Conservation (phyloP, 2,113 vertebrate species). For the Cichladusa arquata region DNA sequence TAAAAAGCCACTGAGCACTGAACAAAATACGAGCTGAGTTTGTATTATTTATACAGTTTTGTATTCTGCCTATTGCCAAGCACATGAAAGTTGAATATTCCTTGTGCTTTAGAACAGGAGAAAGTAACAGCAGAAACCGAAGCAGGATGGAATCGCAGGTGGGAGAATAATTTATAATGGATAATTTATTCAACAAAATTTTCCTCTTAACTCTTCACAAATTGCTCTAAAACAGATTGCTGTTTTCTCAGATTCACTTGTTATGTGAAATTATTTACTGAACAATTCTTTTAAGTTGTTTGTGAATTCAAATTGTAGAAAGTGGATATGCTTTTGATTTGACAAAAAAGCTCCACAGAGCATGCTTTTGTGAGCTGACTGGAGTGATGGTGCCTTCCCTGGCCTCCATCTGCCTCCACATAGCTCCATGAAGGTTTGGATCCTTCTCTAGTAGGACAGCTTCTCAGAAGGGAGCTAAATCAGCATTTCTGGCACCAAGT, state of each 20-base stretch:
- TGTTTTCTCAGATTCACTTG: slow-evolving; percentile 60
- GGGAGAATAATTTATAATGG: slow-evolving; percentile 57
- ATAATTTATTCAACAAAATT: slow-evolving; percentile 65
- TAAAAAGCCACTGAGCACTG: slow-evolving; percentile 1
- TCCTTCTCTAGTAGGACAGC: not conserved
- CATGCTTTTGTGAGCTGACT: not conserved
- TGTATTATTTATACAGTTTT: slow-evolving; percentile 65
- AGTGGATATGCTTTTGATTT: slow-evolving; percentile 5
- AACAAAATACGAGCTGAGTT: slow-evolving; percentile 22
- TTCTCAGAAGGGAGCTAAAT: not conserved
- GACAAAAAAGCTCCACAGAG: not conserved
- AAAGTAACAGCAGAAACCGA: slow-evolving; percentile 56
- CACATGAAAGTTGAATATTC: slow-evolving; percentile 62
- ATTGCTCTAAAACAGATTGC: slow-evolving; percentile 59
- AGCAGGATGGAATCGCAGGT: slow-evolving; percentile 60
- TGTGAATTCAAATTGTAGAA: slow-evolving; percentile 51
- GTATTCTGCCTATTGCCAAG: slow-evolving; percentile 68
- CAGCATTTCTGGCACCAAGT: not conserved
- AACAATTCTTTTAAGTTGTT: slow-evolving; percentile 63
- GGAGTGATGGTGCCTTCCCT: not conserved
- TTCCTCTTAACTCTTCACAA: slow-evolving; percentile 44
- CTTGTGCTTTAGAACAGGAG: slow-evolving; percentile 42
- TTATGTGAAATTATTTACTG: slow-evolving; percentile 66
- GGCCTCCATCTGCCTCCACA: not conserved
- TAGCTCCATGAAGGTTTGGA: not conserved